A percentile compares a stretch with the other conserved stretches of the same genome.
Conservation (phyloP, 1,140 invertebrate species). For the Anastrepha obliqua region DNA sequence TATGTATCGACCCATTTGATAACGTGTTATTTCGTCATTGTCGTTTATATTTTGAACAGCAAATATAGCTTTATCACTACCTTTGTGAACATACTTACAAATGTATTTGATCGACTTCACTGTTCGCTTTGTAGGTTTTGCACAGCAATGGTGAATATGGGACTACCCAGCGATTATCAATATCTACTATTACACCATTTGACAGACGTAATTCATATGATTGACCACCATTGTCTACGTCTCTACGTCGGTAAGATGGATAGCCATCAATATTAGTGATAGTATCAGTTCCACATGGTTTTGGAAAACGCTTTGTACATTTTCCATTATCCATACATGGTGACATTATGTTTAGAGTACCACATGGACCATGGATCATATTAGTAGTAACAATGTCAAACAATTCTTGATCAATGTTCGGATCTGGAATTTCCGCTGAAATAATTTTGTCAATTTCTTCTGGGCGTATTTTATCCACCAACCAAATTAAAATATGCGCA, state of each 20-base stretch:
- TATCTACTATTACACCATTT: conserved; percentile 56
- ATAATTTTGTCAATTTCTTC: too few relatives aligned
- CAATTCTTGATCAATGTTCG: conserved; percentile 28
- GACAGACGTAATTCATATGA: conserved; percentile 62
- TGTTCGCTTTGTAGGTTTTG: conserved; percentile 73
- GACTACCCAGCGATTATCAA: conserved; percentile 57
- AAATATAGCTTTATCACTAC: conserved; percentile 67
- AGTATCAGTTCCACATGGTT: conserved; percentile 59
- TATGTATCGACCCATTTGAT: conserved; percentile 72
- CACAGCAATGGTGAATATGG: conserved; percentile 58
- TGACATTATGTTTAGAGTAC: neutral
- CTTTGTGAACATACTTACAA: conserved; percentile 75
- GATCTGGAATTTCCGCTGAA: conserved; percentile 76
- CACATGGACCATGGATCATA: neutral
- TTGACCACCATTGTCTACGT: conserved; percentile 56
- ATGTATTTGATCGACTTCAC: conserved; percentile 74
- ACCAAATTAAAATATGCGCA: too few relatives aligned
- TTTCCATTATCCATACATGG: conserved; percentile 73
- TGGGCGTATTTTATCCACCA: too few relatives aligned
- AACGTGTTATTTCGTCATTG: conserved; percentile 61
- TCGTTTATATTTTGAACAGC: conserved; percentile 64
- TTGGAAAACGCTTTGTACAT: conserved; percentile 65
- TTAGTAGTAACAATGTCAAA: neutral
- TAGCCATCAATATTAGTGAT: conserved; percentile 71
- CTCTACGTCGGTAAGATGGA: conserved; percentile 68